Evolutionary conservation across 2,113 vertebrate species (phyloP).

Genomic region (Odontophorus gujanensis): DNA sequence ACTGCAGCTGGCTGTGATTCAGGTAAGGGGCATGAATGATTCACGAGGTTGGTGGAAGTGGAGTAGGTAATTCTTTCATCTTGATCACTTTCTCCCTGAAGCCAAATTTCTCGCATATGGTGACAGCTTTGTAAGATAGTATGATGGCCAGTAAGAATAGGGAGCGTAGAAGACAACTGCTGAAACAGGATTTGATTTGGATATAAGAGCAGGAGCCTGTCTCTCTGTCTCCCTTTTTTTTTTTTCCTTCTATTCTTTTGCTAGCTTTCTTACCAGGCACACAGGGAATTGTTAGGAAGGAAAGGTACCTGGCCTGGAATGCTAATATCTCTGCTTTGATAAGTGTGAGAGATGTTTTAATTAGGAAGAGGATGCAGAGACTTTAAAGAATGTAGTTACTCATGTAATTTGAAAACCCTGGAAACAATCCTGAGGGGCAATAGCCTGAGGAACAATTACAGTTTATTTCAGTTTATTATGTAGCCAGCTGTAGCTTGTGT

Average conservation of each 20-base stretch:
- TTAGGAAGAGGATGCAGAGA: conserved; percentile 17
- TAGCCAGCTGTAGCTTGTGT: neutral
- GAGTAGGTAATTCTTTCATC: conserved; percentile 64
- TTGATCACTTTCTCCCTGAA: conserved; percentile 56
- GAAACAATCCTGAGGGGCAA: conserved; percentile 13
- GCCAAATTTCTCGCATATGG: neutral
- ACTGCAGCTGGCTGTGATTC: conserved; percentile 39
- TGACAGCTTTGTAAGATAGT: conserved; percentile 58
- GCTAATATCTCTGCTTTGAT: conserved; percentile 33
- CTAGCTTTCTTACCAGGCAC: neutral
- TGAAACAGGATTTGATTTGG: conserved; percentile 2
- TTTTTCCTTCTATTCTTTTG: neutral
- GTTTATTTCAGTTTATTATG: conserved; percentile 9
- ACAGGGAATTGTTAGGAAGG: neutral
- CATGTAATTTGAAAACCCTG: neutral
- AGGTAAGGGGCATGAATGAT: conserved; percentile 58
- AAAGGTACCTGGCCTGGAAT: neutral
- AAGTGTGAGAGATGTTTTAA: conserved; percentile 40
- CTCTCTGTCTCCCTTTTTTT: neutral
- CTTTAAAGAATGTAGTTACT: conserved; percentile 23
- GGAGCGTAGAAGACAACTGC: conserved; percentile 8
- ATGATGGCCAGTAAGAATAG: neutral
- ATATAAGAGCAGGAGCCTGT: neutral
- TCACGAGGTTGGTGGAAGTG: conserved; percentile 49
- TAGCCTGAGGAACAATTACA: conserved; percentile 6